These are phyloP conservation scores for Amniataba percoides DNA, from an alignment of 2,797 vertebrate species.

Conservation along the genomic window DNA sequence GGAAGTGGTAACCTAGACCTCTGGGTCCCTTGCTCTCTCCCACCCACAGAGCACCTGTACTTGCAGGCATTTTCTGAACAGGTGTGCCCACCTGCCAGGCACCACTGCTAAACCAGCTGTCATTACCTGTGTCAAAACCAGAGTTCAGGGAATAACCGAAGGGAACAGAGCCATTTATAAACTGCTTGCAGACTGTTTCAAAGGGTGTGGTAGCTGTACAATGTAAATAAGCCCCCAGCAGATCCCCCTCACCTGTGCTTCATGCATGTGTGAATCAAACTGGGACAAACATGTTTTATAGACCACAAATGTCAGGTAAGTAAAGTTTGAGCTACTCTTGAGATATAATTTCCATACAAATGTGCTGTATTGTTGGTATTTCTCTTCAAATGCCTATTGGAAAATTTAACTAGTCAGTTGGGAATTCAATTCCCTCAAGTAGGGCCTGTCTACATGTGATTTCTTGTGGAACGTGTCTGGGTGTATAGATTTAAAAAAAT, in stretches of 20 bases:
- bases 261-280: constrained; percentile 88
- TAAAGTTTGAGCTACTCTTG: constrained; percentile 85
- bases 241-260: constrained; percentile 86
- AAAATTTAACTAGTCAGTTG: constrained; percentile 83
- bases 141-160: constrained; percentile 91
- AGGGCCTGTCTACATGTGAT: constrained; percentile 87
- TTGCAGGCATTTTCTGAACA: constrained; percentile 84
- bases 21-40: constrained; percentile 70
- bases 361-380: constrained; percentile 88
- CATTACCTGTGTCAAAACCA: constrained; percentile 89
- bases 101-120: constrained; percentile 88
- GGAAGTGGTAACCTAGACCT: constrained; percentile 72
- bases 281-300: constrained; percentile 88
- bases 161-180: constrained; percentile 92
- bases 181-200: constrained; percentile 91
- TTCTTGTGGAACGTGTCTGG: constrained; percentile 88
- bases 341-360: constrained; percentile 87
- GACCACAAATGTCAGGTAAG: constrained; percentile 90
- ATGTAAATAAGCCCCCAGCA: constrained; percentile 87
- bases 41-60: constrained; percentile 79
- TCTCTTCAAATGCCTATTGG: constrained; percentile 86
- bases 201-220: constrained; percentile 88
- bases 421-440: constrained; percentile 79
- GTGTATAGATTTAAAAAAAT: constrained; percentile 84
- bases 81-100: constrained; percentile 84